Conservation (phyloP, 2,113 vertebrate species). For the Pitta sordida region DNA sequence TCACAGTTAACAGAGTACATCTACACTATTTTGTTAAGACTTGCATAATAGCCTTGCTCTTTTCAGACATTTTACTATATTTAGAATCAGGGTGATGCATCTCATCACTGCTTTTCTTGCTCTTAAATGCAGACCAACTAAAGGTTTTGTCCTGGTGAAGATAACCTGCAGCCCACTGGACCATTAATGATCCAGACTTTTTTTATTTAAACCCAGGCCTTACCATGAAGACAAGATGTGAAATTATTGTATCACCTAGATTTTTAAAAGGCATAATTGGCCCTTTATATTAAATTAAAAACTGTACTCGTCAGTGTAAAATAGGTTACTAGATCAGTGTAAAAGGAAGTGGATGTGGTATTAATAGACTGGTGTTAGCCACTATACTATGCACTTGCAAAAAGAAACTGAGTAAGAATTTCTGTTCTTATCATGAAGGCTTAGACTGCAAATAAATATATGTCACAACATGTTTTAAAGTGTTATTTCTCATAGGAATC, state of each 20-base stretch:
- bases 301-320: neutral
- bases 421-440: neutral
- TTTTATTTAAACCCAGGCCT: neutral
- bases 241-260: neutral
- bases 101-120: neutral
- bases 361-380: slow-evolving; percentile 3
- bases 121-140: neutral
- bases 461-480: neutral
- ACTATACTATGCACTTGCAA: neutral
- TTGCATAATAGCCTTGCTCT: neutral
- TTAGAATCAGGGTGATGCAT: neutral
- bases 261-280: neutral
- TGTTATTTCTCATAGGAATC: neutral
- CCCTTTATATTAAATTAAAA: neutral
- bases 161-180: neutral
- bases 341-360: slow-evolving; percentile 1
- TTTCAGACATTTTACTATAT: neutral
- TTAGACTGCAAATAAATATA: neutral
- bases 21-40: neutral
- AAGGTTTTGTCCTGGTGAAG: neutral
- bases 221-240: neutral
- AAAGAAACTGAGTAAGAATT: neutral
- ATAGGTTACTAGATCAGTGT: neutral
- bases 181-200: neutral
- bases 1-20: neutral